Evolutionary conservation across 2,888 invertebrate species (phyloP), one percentile per base, ranked within the genome.

Genomic region (Glaucopsyche alexis): DNA sequence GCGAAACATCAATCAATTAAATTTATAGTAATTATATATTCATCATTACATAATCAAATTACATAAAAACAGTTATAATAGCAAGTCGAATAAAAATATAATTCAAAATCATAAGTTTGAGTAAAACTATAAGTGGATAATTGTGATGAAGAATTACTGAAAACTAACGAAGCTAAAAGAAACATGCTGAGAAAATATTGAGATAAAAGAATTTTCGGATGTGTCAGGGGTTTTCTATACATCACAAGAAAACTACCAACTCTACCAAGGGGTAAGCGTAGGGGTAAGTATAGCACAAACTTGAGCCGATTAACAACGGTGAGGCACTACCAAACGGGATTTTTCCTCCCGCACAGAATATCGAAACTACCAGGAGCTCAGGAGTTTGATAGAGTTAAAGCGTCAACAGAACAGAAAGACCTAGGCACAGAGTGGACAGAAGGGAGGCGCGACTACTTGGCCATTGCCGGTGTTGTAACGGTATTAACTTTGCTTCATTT

Each of bases 401-500:
- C 92, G 84, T 89, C 82, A 87, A 89, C 87, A 86, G 85, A 91
- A 92, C 86, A 89, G 88, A 87, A 91, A 89, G 91, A 90, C 91
- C 91, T 92, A 91, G 87, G 90, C 91, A 91, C 85, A 89, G 86
- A 89, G 85, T 85, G 91, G 91, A 88, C 86, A 90, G 91, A 90
- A 91, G 91, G 91, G 90, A 89, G 87, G 88, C 90, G 90, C 89
- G 88, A 89, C 91, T 92, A 91, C 91, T 91, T 91, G 92, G 91
- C 90, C 91, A 87, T 83, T 86, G 87, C 83, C 85, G 92, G 88
- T 90, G 88, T 82, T 88, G 88, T 89, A 88, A 88, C 90, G 87
- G 90, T 93, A 93, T 94, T 94, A 94, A 94, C 94, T 94, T 93
- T 91, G 94, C 93, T 94, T 94, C 94, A 89, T 93, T 94, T 88